Base-by-base conservation (phyloP, 2,113 vertebrate species). In the Oxygymnocypris stewartii region DNA sequence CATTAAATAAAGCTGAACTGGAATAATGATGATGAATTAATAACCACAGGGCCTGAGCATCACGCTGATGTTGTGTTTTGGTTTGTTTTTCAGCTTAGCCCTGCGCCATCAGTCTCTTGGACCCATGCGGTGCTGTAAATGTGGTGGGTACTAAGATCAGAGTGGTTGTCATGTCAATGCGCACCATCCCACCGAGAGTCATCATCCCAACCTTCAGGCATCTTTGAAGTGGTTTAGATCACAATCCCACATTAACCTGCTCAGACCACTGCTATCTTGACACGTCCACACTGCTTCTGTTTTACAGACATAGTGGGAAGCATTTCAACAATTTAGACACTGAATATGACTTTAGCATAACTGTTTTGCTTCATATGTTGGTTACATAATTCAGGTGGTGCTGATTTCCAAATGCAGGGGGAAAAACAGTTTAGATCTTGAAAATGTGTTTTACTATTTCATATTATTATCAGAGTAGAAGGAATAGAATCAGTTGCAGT, bases 91-190 rank as follows among this genome's bases (percentile, higher is more conserved):
- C 57, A 81, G 23, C 57, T 65, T 8, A 81, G 23, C 57, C 8
- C 37, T 28, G 79, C 3, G 40, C n/a, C 37, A 16, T 40, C 8
- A 44, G 79, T 42, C 57, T 28, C 10, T 59, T 79, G 51, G 77
- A 61, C 54, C 51, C 57, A 81, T 28, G 57, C n/a, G 9, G 57
- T 25, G 79, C 57, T 81, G n/a, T 65, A 65, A 81, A 81, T 47
- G 37, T 1, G 4, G 54, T 40, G 11, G 54, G 20, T 25, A 25
- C 35, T 23, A 59, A 37, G 57, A 59, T 63, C 57, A 63, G 57
- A 63, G 40, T 25, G 40, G 40, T 44, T 81, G 40, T 81, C 59
- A 81, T 47, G 79, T 81, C 79, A 65, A 12, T 81, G 40, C 10
- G 13, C 59, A 65, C 4, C 35, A 16, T 80, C 79, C n/a, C 4